A percentile compares a stretch with the other conserved stretches of the same genome.
Conservation (phyloP, 2,113 vertebrate genomes). For the Chaetura pelagica region DNA sequence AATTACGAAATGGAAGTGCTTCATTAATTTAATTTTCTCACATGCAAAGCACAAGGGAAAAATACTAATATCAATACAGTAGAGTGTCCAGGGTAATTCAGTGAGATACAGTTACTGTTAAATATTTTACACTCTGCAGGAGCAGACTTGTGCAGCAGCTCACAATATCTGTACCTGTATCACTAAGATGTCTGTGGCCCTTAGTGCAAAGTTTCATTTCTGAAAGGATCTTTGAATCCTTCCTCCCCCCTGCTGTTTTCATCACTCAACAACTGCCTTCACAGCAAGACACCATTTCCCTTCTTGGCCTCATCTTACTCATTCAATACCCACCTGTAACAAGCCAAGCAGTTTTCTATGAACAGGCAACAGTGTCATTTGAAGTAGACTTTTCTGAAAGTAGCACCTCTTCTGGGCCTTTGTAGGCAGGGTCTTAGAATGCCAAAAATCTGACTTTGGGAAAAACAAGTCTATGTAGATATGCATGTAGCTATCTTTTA, state of each 20-base stretch:
- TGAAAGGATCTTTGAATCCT: not conserved
- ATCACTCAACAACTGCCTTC: not conserved
- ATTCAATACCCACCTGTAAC: not conserved
- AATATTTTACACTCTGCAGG: not conserved
- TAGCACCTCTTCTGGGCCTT: not conserved
- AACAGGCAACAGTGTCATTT: not conserved
- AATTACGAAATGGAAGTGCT: not conserved
- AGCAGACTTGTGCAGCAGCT: not conserved
- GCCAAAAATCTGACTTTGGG: not conserved
- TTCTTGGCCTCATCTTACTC: not conserved
- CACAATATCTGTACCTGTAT: not conserved
- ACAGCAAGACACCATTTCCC: not conserved
- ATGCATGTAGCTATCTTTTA: not conserved
- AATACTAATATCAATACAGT: not conserved
- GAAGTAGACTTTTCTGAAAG: not conserved
- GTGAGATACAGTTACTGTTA: not conserved
- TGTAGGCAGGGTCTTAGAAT: not conserved
- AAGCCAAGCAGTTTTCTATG: not conserved
- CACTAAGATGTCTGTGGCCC: too few species aligned
- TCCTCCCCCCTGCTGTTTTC: not conserved
- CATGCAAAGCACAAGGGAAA: not conserved
- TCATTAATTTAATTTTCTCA: slow-evolving; percentile 21
- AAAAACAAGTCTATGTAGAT: not conserved
- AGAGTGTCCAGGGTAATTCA: not conserved
- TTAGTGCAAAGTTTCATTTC: not conserved